Base-by-base conservation (phyloP, 2,888 invertebrate genomes). In the Ischnus inquisitorius region DNA sequence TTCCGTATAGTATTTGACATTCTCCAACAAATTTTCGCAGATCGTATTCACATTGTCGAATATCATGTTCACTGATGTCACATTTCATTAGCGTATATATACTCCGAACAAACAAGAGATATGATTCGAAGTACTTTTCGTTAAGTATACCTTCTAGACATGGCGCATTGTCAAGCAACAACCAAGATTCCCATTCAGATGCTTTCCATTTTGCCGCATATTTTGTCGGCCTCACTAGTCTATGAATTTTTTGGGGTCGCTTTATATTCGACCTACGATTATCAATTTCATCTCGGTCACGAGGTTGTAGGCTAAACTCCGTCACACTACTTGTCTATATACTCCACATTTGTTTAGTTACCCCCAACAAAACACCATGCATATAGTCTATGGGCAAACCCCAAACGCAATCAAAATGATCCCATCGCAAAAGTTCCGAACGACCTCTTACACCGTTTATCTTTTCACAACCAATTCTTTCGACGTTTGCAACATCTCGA, bases 351-450 rank as follows among this genome's bases (percentile, higher is more conserved):
- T 85, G 82, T 57, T 41, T 69, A 1, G 67, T 39, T 19, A 83
- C 82, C 10, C 86, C 83, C 3, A 86, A 68, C 14, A 86, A 62
- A 46, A 82, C 60, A 1, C 80, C 78, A 12, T 85, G 68, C 81
- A 34, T 85, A 34, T 79, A 86, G 41, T 85, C 84, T 12, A 62
- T 34, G 4, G 62, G 62, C 10, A 62, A 39, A 14, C 62, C 34
- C 62, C 62, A 62, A 14, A 62, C 62, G 8, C n/a, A 16, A 62
- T 62, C 62, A n/a, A 87, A 82, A 62, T 74, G 64, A 10, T 28
- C 0, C 28, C 83, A 19, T 25, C 75, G 46, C 14, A 62, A 19
- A 41, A 83, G 46, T 48, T 48, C 71, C 8, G 65, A 77, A 28
- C 57, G 19, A 14, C 72, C 83, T 78, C 84, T 86, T 4, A 86